These are phyloP conservation scores for Indicator maculatus DNA, from an alignment of 2,113 vertebrate species.

Conservation along the genomic window DNA sequence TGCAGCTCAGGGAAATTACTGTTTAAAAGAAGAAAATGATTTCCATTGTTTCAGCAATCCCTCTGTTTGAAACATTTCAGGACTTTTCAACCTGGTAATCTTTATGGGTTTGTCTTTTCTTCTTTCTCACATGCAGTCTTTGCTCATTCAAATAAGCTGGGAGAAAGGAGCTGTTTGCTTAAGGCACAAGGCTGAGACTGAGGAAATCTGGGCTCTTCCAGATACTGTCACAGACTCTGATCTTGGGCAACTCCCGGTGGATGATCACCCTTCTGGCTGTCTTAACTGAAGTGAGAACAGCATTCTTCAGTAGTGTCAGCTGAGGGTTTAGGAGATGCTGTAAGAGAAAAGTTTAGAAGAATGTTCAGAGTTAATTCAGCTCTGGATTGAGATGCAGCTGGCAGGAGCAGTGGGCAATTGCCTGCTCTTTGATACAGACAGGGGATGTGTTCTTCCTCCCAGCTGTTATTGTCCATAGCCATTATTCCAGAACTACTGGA, in stretches of 20 bases:
- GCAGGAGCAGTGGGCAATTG: slow-evolving; percentile 39
- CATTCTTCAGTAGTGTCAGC: not conserved
- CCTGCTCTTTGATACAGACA: slow-evolving; percentile 12
- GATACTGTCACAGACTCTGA: not conserved
- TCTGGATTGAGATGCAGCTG: slow-evolving; percentile 35
- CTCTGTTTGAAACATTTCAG: not conserved
- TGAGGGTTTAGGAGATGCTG: slow-evolving; percentile 11
- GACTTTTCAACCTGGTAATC: not conserved
- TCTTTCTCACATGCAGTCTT: not conserved
- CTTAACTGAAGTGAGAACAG: not conserved
- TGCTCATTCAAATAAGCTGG: not conserved
- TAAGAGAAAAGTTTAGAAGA: slow-evolving; percentile 10
- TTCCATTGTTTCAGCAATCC: not conserved
- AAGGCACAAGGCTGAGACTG: not conserved
- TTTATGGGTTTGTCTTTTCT: not conserved
- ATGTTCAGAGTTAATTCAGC: not conserved
- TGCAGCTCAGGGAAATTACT: not conserved
- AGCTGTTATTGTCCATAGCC: slow-evolving; percentile 14
- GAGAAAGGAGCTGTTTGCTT: not conserved
- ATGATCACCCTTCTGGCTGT: not conserved
- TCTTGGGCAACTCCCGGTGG: not conserved
- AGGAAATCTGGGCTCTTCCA: not conserved
- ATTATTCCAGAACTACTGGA: slow-evolving; percentile 47
- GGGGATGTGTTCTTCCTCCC: slow-evolving; percentile 9
- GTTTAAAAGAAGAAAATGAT: not conserved